These are phyloP conservation scores for Callimorpha dominula DNA, from an alignment of 2,888 invertebrate species.

Conservation along the genomic window DNA sequence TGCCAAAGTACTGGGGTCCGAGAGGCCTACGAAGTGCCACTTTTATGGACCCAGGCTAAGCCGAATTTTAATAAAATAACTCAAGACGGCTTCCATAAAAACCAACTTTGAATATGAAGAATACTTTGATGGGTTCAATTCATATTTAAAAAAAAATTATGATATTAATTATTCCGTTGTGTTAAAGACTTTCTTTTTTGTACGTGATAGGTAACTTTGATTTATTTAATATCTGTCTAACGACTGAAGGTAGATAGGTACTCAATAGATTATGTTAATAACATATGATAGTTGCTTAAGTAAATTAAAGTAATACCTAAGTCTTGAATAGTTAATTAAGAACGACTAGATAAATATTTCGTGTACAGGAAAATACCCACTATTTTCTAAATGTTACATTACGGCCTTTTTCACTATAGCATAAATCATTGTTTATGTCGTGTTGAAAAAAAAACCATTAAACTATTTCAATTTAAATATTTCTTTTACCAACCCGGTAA, in stretches of 20 bases:
- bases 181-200: constrained; percentile 30
- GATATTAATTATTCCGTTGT: constrained; percentile 44
- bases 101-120: constrained; percentile 54
- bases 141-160: constrained; percentile 41
- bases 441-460: too few species aligned
- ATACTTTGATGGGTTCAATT: constrained; percentile 48
- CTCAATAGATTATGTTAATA: neutral
- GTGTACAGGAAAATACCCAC: too few species aligned
- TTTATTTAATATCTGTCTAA: neutral
- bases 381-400: too few species aligned
- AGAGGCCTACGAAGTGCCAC: constrained; percentile 53
- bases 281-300: too few species aligned
- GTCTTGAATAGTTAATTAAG: too few species aligned
- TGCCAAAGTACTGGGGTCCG: constrained; percentile 48
- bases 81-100: constrained; percentile 55
- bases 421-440: too few species aligned
- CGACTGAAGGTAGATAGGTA: neutral
- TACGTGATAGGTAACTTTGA: neutral
- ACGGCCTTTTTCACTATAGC: too few species aligned
- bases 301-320: too few species aligned
- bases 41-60: constrained; percentile 58
- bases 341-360: too few species aligned
- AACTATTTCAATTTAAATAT: too few species aligned
- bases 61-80: constrained; percentile 60
- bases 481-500: too few species aligned